These are phyloP conservation scores for Pectinophora gossypiella DNA, from an alignment of 1,140 invertebrate species.

Conservation along the genomic window DNA sequence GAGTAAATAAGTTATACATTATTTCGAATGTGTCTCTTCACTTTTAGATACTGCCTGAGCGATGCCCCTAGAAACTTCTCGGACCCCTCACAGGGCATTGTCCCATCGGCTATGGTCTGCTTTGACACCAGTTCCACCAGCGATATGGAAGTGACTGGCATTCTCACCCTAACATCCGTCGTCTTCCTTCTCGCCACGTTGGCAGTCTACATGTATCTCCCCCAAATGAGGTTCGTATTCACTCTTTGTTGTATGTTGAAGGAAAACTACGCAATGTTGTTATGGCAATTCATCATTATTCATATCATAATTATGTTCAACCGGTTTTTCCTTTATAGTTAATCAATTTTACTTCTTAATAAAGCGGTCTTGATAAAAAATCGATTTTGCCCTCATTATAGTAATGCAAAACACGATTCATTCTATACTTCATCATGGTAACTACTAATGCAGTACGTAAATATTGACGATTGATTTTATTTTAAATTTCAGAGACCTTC, in stretches of 20 bases:
- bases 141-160: constrained; percentile 54
- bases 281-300: too few species aligned
- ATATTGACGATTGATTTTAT: too few species aligned
- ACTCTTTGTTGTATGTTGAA: too few species aligned
- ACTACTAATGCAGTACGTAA: too few species aligned
- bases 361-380: too few species aligned
- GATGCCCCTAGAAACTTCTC: constrained; percentile 37
- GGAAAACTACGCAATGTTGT: too few species aligned
- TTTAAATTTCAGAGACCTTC: constrained; percentile 64
- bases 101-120: constrained; percentile 70
- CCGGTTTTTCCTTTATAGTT: too few species aligned
- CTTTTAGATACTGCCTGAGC: constrained; percentile 71
- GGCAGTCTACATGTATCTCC: constrained; percentile 75
- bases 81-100: constrained; percentile 16
- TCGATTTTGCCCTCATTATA: too few species aligned
- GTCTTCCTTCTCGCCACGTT: constrained; percentile 77
- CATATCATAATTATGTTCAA: too few species aligned
- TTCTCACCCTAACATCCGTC: constrained; percentile 76
- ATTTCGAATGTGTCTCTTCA: background rate
- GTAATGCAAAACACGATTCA: too few species aligned
- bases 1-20: background rate
- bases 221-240: constrained; percentile 76
- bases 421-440: background rate
- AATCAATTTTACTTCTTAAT: too few species aligned
- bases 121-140: constrained; percentile 49